Base-by-base conservation (phyloP, 2,113 vertebrate species). In the Coptodon bakossiorum region DNA sequence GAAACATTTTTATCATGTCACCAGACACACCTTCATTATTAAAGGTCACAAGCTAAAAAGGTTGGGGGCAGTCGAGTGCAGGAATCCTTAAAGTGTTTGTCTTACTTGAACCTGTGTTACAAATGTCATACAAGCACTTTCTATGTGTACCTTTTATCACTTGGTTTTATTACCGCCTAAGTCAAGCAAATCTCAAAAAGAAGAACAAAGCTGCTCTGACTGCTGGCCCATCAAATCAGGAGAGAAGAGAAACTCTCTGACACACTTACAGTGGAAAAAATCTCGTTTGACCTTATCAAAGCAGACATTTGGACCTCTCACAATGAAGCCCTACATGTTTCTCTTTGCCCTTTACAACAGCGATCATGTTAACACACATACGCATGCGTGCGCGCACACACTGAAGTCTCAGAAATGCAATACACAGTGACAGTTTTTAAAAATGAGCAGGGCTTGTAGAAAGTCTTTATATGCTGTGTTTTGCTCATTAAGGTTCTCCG, bases 251-350 rank as follows among this genome's bases (percentile, higher is more conserved):
- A 92, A 90, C 85, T 91, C 90, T 68, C 40, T 79, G 85, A 86
- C 79, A 82, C 66, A 78, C 79, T 73, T 36, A 57, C 52, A 61
- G 80, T 40, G 14, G 43, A 76, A 71, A 43, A 90, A 76, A 84
- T 66, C 53, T 54, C 54, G 11, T 90, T 92, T 95, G 93, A 96
- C 95, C 95, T 96, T 95, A 84, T 93, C 93, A 85, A 86, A 86
- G 83, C 82, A 95, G 95, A 94, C 92, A 95, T 93, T 92, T 89
- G 84, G 83, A 90, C 86, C 36, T 89, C 82, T 52, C 87, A 86
- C 88, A 88, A 93, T 61, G 71, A 90, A 83, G 61, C 10, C 73
- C 87, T 92, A 94, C 95, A 95, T 89, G 93, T 79, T 82, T 92
- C 92, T 71, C 90, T 86, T 95, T 95, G 94, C 88, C 95, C 95